Percentiles rank a stretch among this genome's conserved stretches.
Conservation (phyloP, 2,797 vertebrate species). For the Muscicapa striata region DNA sequence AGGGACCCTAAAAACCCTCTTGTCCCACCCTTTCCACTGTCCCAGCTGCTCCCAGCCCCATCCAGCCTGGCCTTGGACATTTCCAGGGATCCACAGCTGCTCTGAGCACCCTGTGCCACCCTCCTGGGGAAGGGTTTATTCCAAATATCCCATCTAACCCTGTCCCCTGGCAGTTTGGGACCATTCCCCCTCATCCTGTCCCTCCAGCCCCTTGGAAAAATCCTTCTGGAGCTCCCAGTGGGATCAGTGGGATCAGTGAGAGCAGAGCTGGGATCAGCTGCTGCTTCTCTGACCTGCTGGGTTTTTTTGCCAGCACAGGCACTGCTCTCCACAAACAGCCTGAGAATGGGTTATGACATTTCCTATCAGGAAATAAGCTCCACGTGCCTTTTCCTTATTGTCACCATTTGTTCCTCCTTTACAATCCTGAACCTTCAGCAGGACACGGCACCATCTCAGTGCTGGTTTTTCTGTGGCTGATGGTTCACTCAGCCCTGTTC, state of each 20-base stretch:
- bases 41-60: accelerated
- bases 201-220: no score
- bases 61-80: neutral
- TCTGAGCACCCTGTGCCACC: neutral
- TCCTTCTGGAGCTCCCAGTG: neutral
- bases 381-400: accelerated
- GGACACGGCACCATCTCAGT: neutral
- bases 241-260: neutral
- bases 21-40: accelerated
- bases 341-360: neutral
- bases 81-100: neutral
- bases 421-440: neutral
- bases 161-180: neutral
- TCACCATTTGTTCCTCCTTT: neutral
- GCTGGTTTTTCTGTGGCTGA: neutral
- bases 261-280: neutral
- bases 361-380: neutral
- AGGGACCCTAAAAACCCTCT: neutral
- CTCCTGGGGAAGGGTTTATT: neutral
- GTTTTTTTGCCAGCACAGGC: neutral
- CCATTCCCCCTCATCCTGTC: neutral
- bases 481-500: neutral
- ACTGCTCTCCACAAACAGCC: neutral
- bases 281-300: neutral
- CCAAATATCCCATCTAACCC: accelerated